Conservation (phyloP, 2,113 vertebrate species). For the Dromas ardeola region DNA sequence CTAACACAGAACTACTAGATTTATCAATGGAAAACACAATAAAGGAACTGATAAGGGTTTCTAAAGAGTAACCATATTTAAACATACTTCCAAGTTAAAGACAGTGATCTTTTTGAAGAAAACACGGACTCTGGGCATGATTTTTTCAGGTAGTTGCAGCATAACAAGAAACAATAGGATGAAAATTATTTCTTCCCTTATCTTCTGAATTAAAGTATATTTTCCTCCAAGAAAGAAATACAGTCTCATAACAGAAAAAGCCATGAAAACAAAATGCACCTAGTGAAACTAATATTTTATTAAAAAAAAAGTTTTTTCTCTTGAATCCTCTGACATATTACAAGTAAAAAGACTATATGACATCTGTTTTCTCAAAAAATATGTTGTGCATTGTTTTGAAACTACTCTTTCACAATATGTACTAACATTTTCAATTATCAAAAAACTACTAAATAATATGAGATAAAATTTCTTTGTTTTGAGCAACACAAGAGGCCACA, state of each 20-base stretch:
- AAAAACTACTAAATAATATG: background rate
- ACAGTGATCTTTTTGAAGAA: background rate
- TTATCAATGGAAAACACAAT: background rate
- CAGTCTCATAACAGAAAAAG: background rate
- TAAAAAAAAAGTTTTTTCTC: background rate
- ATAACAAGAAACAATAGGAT: background rate
- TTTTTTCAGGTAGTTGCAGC: background rate
- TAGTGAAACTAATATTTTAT: background rate
- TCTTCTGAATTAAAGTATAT: background rate
- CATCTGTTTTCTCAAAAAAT: background rate
- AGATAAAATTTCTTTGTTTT: background rate
- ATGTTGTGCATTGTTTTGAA: background rate
- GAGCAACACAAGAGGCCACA: background rate
- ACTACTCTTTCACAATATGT: background rate
- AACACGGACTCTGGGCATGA: background rate
- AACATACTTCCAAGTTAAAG: background rate
- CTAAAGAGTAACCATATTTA: background rate
- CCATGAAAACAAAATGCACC: background rate
- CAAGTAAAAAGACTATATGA: background rate
- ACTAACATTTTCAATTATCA: background rate
- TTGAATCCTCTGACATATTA: background rate
- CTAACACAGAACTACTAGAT: background rate
- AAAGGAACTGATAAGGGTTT: background rate
- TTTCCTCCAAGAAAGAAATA: background rate
- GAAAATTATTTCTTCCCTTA: background rate